Conservation (phyloP, 2,888 invertebrate genomes). For the Deilephila elpenor region DNA sequence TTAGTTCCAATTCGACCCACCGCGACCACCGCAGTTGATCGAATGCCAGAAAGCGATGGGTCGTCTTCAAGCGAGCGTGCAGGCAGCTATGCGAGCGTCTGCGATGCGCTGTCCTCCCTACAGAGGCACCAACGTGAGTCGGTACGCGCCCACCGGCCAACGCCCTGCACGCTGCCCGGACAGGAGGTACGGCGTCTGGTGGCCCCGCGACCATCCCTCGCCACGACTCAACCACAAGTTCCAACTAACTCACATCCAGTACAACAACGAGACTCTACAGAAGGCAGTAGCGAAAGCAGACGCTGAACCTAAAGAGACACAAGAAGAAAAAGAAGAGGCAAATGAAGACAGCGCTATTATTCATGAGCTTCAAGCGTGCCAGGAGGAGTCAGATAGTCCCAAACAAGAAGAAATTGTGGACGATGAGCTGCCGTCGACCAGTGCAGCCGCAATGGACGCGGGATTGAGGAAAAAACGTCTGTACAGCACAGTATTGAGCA, state of each 20-base stretch:
- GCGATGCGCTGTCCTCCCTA: constrained; percentile 71
- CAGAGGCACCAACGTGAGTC: constrained; percentile 73
- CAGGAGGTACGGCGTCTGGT: constrained; percentile 69
- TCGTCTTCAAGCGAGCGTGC: constrained; percentile 70
- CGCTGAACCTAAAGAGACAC: constrained; percentile 46
- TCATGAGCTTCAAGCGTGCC: constrained; percentile 22
- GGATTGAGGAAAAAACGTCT: constrained; percentile 75
- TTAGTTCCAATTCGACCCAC: constrained; percentile 77
- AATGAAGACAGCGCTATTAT: constrained; percentile 42
- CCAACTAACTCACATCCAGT: constrained; percentile 54
- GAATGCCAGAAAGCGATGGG: constrained; percentile 73
- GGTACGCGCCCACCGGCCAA: constrained; percentile 74
- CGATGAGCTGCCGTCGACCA: constrained; percentile 67
- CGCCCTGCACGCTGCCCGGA: constrained; percentile 68
- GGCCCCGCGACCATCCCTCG: constrained; percentile 68
- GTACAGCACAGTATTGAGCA: constrained; percentile 83
- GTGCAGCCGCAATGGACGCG: constrained; percentile 62
- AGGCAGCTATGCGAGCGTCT: constrained; percentile 70
- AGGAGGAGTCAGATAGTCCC: constrained; percentile 51
- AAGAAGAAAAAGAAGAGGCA: constrained; percentile 44
- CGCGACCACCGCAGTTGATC: constrained; percentile 64
- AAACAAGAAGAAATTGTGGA: constrained; percentile 58
- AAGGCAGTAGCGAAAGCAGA: constrained; percentile 44
- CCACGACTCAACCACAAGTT: constrained; percentile 61
- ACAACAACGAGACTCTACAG: constrained; percentile 42